A percentile compares a stretch with the other conserved stretches of the same genome.
Conservation (phyloP, 2,113 vertebrate genomes). For the Paraplagusia blochii region DNA sequence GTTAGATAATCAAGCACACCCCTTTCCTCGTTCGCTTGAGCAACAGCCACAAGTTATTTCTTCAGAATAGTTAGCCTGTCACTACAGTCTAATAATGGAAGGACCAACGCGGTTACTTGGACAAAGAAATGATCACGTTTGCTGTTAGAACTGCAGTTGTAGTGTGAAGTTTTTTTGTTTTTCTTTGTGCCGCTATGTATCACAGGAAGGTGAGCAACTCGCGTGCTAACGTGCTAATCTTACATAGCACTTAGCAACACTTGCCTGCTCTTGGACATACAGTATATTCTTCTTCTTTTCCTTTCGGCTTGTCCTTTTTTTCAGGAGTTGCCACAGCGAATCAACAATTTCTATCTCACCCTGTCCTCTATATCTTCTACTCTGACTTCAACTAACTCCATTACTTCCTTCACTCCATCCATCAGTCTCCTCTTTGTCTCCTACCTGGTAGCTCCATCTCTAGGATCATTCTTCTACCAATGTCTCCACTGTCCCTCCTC, state of each 20-base stretch:
- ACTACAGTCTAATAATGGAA: neutral
- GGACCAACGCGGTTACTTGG: neutral
- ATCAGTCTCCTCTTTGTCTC: too few relatives aligned
- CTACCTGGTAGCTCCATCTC: too few relatives aligned
- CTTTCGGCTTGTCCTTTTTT: too few relatives aligned
- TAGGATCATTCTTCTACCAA: too few relatives aligned
- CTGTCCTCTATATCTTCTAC: too few relatives aligned
- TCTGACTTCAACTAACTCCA: too few relatives aligned
- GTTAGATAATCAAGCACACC: conserved; percentile 25
- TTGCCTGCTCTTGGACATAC: neutral
- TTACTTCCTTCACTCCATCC: too few relatives aligned
- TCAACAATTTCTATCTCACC: too few relatives aligned
- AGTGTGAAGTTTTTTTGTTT: neutral
- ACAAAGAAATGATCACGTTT: rapidly evolving
- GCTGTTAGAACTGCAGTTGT: neutral
- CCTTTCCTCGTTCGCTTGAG: neutral
- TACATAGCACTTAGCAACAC: conserved; percentile 10
- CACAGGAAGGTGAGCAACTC: conserved; percentile 61
- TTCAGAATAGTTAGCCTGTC: neutral
- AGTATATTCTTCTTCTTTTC: too few relatives aligned
- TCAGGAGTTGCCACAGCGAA: too few relatives aligned
- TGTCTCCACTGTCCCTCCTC: too few relatives aligned
- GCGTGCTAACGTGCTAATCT: conserved; percentile 20
- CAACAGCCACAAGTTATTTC: neutral
- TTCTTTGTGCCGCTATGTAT: conserved; percentile 40